These are phyloP conservation scores for Rynchops niger DNA, from an alignment of 2,113 vertebrate genomes.

Conservation along the genomic window DNA sequence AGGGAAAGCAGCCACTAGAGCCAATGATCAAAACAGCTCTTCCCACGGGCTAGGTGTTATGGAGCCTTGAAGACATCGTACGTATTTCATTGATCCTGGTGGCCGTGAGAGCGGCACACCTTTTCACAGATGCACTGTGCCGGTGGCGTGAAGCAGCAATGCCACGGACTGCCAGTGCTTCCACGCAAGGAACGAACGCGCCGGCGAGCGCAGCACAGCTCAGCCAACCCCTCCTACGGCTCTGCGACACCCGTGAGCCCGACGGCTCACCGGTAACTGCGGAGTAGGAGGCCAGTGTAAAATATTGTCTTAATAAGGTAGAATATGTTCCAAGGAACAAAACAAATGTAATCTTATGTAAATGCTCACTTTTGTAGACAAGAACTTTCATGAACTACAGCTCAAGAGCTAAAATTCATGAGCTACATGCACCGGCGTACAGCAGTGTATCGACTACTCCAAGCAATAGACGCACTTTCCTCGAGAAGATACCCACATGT, in stretches of 20 bases:
- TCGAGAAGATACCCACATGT: background rate
- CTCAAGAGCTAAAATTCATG: background rate
- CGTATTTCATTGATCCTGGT: background rate
- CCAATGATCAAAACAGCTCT: background rate
- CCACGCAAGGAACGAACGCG: background rate
- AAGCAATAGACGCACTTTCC: background rate
- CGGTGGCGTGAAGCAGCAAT: background rate
- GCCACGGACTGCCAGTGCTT: background rate
- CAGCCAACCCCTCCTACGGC: background rate
- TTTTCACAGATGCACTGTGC: background rate
- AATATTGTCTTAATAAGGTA: background rate
- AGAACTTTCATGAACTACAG: background rate
- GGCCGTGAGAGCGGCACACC: background rate
- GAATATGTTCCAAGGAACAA: accelerated
- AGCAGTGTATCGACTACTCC: background rate
- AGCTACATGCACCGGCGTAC: background rate
- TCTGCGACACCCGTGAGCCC: background rate
- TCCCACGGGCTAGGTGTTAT: background rate
- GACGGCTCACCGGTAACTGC: background rate
- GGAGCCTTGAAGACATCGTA: background rate
- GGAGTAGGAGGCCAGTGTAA: accelerated
- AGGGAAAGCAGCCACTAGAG: background rate
- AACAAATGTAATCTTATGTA: background rate
- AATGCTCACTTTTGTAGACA: background rate
- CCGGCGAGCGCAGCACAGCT: background rate